Evolutionary conservation across 2,888 invertebrate species (phyloP).

Genomic region (Drepana falcataria): DNA sequence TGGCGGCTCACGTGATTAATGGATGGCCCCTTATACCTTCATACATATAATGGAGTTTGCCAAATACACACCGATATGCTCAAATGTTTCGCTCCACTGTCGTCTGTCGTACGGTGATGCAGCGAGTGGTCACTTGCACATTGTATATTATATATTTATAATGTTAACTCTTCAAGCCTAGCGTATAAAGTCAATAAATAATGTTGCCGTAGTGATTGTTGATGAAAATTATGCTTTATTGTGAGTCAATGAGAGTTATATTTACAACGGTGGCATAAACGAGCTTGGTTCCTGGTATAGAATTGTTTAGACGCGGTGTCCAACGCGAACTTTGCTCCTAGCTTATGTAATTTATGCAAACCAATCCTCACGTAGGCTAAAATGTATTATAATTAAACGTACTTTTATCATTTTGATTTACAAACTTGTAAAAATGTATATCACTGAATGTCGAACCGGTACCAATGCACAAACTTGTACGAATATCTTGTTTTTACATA

Average conservation of each 20-base stretch:
- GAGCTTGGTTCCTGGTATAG: slow-evolving; percentile 19
- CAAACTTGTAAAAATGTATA: slow-evolving; percentile 63
- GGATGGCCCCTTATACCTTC: too few species aligned
- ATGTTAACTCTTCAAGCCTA: slow-evolving; percentile 58
- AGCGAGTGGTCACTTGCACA: slow-evolving; percentile 58
- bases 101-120: slow-evolving; percentile 29
- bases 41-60: slow-evolving; percentile 36
- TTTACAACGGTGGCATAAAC: slow-evolving; percentile 49
- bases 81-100: slow-evolving; percentile 43
- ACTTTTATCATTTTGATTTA: slow-evolving; percentile 58
- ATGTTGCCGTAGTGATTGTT: slow-evolving; percentile 70
- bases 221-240: slow-evolving; percentile 69
- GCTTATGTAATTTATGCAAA: slow-evolving; percentile 53
- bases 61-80: slow-evolving; percentile 57
- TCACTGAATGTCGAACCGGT: slow-evolving; percentile 56
- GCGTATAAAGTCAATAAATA: slow-evolving; percentile 58
- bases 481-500: slow-evolving; percentile 37
- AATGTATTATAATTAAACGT: slow-evolving; percentile 59
- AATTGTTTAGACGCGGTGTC: slow-evolving; percentile 24
- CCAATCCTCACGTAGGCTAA: slow-evolving; percentile 59
- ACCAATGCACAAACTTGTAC: slow-evolving; percentile 68
- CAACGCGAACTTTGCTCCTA: slow-evolving; percentile 50
- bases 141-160: slow-evolving; percentile 45
- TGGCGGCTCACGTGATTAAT: too few species aligned
- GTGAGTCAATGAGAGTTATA: slow-evolving; percentile 63